Percentiles rank a stretch among this genome's conserved stretches.
Conservation (phyloP, 2,113 vertebrate species). For the Strigops habroptila region DNA sequence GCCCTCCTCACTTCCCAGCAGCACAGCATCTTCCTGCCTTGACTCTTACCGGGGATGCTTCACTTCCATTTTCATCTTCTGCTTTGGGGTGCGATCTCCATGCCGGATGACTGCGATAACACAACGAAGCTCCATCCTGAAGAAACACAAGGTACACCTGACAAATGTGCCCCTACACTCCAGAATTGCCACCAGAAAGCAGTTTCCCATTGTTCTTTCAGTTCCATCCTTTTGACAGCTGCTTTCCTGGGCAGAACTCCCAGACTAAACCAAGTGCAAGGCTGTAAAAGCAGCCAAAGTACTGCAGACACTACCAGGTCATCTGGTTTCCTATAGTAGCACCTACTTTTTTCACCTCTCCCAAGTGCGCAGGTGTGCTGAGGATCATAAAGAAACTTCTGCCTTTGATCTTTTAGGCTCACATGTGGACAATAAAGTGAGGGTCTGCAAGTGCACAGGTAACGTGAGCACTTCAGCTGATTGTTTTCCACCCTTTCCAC, state of each 20-base stretch:
- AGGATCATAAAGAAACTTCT: neutral
- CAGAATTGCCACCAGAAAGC: neutral
- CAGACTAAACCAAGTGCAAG: neutral
- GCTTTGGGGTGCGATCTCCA: constrained; percentile 95
- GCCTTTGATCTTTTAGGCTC: neutral
- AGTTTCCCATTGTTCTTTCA: neutral
- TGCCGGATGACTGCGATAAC: constrained; percentile 97
- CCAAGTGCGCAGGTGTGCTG: neutral
- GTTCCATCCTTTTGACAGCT: neutral
- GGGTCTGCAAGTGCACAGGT: neutral
- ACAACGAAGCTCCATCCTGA: constrained; percentile 97
- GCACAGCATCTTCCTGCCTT: neutral
- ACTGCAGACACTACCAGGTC: neutral
- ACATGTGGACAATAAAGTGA: neutral
- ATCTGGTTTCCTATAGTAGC: neutral
- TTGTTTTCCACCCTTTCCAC: neutral
- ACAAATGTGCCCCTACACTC: neutral
- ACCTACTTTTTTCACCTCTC: neutral
- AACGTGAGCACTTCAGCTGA: neutral
- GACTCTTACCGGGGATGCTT: constrained; percentile 86
- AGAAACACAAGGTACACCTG: neutral
- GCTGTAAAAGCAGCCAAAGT: neutral
- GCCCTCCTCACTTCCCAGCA: neutral
- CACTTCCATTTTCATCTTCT: constrained; percentile 99
- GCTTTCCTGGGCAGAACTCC: neutral